Evolutionary conservation across 2,113 vertebrate genomes (phyloP), one percentile per base, ranked within the genome.

Genomic region (Cygnus buccinator): DNA sequence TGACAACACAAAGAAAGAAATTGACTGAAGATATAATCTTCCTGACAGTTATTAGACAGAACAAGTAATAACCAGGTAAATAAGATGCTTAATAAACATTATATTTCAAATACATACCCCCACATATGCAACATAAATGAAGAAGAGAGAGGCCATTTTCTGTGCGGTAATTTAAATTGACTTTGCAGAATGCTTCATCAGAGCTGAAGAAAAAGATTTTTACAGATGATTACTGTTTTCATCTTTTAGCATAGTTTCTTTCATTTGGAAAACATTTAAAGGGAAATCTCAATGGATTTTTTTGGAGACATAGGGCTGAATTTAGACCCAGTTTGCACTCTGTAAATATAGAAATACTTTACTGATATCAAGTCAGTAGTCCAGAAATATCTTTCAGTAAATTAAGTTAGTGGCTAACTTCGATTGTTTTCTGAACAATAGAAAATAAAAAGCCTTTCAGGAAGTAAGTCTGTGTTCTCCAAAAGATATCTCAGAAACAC

Each of bases 151-250:
- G 97, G 17, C 99, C 99, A 43, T 96, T 98, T 95, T 99, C 99
- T 28, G 99, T 99, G 79, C 99, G 98, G 95, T 98, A 99, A 97
- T 98, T 99, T 94, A 99, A 94, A 92, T 99, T 99, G 83, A 99
- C 99, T 98, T 99, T 99, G 97, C 98, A 98, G 97, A 99, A 99
- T 73, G 99, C 99, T 96, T 99, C 99, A 54, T 99, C 98, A 11
- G 99, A 99, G 97, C 99, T 99, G 98, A 57, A 94, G 97, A 95
- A 92, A 94, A 59, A 94, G 21, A 94, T 86, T 95, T 93, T 93
- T 82, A 93, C 83, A 97, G 4, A 48, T 85, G 50, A 87, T 93
- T 74, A 96, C 86, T 88, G 41, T 59, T 80, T 90, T 80, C 35
- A 67, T 17, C 50, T 71, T 58, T 71, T 41, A 52, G 22, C 35